These are phyloP conservation scores for Athene noctua DNA, from an alignment of 2,113 vertebrate species.

Conservation along the genomic window DNA sequence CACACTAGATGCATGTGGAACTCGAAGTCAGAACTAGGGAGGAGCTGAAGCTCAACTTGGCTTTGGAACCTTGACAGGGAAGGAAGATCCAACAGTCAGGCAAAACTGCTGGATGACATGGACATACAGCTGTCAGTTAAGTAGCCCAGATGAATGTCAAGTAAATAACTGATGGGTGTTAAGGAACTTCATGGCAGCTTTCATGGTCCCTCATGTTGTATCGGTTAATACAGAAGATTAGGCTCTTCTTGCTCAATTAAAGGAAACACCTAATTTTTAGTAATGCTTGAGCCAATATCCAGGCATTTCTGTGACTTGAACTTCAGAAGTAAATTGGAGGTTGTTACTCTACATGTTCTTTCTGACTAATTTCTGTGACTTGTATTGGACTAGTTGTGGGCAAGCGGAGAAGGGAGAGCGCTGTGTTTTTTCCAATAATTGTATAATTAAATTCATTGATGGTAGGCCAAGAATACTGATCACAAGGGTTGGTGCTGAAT, in stretches of 20 bases:
- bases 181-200: neutral
- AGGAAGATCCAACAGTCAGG: neutral
- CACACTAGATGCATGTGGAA: neutral
- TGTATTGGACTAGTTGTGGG: neutral
- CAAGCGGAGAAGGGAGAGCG: neutral
- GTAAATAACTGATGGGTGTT: neutral
- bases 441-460: constrained; percentile 58
- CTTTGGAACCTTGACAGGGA: neutral
- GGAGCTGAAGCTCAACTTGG: neutral
- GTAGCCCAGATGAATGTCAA: neutral
- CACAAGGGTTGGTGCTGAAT: constrained; percentile 67
- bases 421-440: neutral
- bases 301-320: neutral
- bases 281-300: neutral
- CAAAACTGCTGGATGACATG: neutral
- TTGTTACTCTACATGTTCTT: neutral
- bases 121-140: neutral
- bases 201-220: neutral
- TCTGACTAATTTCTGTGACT: constrained; percentile 31
- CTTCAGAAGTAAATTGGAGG: constrained; percentile 23
- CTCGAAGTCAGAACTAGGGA: neutral
- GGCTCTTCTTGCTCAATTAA: neutral
- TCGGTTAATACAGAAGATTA: neutral
- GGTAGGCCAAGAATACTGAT: constrained; percentile 42
- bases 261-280: neutral